Base-by-base conservation (phyloP, 2,888 invertebrate genomes). In the Craniophora ligustri region DNA sequence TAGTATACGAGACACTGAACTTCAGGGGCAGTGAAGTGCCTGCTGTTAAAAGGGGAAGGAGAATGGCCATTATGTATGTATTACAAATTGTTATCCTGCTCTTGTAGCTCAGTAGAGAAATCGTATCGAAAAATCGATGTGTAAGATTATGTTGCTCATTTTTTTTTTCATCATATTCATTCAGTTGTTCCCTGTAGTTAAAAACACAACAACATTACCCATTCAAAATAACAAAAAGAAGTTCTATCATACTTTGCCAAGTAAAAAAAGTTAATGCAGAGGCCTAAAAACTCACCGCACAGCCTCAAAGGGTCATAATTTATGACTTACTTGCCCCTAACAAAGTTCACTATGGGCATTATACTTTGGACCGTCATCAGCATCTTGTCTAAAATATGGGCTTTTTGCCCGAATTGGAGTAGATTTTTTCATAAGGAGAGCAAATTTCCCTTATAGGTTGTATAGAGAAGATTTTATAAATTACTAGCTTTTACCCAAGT, bases 311-410 rank as follows among this genome's bases (percentile, higher is more conserved):
- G 50, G 48, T 42, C 51, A 49, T 63, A 63, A 66, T 63, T 66
- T 66, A 68, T 58, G 48, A 53, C 64, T 63, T 68, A 68, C 51
- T 68, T 40, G 42, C 47, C 21, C 50, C 62, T 39, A 56, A 54
- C 54, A 57, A 63, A 67, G 46, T 67, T 49, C 31, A 47, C 46
- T 48, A 23, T n/a, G 11, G 30, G 13, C 51, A 57, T 67, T 66
- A 68, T 41, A 53, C 64, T 63, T 58, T 31, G 11, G 28, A 10
- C 46, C 38, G 38, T 44, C 51, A 53, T 66, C 69, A 68, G 53
- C 51, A 36, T 68, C 38, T 58, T 58, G 35, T 34, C 30, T 58
- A 46, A 49, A 49, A 44, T 63, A 57, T 46, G 35, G 26, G 18
- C 11, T 36, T 30, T 41, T 28, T 23, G 26, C 40, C 34, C 21